These are phyloP conservation scores for Notamacropus eugenii DNA, from an alignment of 2,797 vertebrate genomes.

Conservation along the genomic window DNA sequence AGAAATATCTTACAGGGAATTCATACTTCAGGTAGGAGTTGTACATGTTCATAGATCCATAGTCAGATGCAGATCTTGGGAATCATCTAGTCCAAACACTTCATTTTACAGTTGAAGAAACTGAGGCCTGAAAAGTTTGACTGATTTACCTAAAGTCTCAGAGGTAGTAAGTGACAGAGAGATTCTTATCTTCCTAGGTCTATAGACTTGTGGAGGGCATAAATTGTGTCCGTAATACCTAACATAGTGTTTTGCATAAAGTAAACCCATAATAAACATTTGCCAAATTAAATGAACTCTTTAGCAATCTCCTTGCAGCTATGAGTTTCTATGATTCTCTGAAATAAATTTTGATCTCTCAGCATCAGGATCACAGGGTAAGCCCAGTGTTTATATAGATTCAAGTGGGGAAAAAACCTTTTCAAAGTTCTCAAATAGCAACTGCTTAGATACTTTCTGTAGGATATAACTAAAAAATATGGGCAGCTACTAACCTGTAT, in stretches of 20 bases:
- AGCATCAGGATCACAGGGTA: background rate
- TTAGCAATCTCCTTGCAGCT: background rate
- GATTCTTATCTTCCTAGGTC: background rate
- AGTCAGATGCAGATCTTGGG: background rate
- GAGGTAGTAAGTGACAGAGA: background rate
- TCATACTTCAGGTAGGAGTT: background rate
- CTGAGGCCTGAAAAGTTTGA: background rate
- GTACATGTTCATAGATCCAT: background rate
- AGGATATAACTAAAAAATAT: slow-evolving; percentile 27
- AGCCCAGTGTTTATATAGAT: background rate
- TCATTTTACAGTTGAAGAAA: background rate
- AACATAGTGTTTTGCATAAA: background rate
- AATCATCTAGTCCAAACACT: background rate
- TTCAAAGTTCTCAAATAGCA: background rate
- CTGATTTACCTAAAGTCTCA: background rate
- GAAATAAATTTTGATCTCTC: background rate
- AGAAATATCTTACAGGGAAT: background rate
- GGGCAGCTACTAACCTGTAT: background rate
- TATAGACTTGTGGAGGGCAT: background rate
- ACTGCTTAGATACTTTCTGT: background rate
- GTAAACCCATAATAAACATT: background rate
- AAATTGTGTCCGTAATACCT: background rate
- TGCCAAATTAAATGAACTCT: background rate
- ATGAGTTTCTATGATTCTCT: background rate
- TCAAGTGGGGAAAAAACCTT: background rate